Evolutionary conservation across 2,113 vertebrate genomes (phyloP), one percentile per base, ranked within the genome.

Genomic region (Odontesthes bonariensis): DNA sequence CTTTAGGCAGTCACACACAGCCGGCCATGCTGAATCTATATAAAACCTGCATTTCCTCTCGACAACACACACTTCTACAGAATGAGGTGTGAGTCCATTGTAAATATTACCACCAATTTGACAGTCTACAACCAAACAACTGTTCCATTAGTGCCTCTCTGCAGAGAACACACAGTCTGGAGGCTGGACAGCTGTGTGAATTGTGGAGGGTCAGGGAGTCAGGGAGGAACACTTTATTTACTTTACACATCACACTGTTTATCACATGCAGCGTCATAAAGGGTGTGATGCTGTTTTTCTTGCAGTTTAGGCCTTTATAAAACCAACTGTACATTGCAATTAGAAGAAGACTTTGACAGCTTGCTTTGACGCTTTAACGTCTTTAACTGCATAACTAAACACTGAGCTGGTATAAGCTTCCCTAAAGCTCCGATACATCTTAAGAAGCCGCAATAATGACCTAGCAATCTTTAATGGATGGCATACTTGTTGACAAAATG

Each of bases 91-190:
- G 81, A 91, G 73, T 27, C 70, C 40, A 77, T 80, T 92, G 89
- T 92, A 87, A 94, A 89, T 75, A 86, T 89, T 86, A 88, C 61
- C 84, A 88, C 73, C 71, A 76, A 53, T 75, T 70, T 86, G 78
- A 87, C 75, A 82, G 86, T 70, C 79, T 75, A 66, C 73, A 70
- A 44, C 55, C 64, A 61, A 70, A 40, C 72, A 27, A 65, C 55
- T 63, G 64, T 69, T 81, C 71, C 75, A 68, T 91, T 90, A 72
- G 79, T 55, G n/a, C 60, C 76, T 83, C 79, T 65, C 62, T 79
- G 75, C 56, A 40, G 81, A 77, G 77, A 88, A 75, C 57, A 77
- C 81, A 13, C 13, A 20, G 67, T 72, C 75, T 66, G 71, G 70
- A 64, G 62, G 66, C 31, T 4, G 71, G 47, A 77, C 80, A 79